These are phyloP conservation scores for Pseudomyrmex gracilis DNA, from an alignment of 1,140 invertebrate species.

Conservation along the genomic window DNA sequence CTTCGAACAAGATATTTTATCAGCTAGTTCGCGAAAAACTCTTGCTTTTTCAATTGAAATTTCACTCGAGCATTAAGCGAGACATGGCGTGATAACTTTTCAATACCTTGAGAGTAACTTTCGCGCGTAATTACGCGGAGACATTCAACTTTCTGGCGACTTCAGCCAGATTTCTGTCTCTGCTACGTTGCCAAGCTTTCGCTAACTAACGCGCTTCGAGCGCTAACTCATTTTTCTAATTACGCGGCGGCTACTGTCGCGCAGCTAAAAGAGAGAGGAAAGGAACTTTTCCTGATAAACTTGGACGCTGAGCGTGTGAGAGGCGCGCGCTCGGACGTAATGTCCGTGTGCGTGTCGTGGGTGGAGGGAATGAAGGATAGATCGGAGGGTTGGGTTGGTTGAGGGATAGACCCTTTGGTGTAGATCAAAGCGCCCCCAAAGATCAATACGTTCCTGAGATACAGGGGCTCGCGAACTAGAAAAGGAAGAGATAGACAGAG, in stretches of 20 bases:
- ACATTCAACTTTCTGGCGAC: slow-evolving; percentile 66
- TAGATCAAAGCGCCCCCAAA: slow-evolving; percentile 83
- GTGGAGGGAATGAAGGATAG: slow-evolving; percentile 53
- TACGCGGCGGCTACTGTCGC: slow-evolving; percentile 78
- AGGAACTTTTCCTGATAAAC: slow-evolving; percentile 78
- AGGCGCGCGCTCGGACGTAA: slow-evolving; percentile 50
- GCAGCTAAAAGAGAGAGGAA: slow-evolving; percentile 51
- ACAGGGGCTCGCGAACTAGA: slow-evolving; percentile 54
- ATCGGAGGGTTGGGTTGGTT: slow-evolving; percentile 50
- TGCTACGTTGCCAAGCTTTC: slow-evolving; percentile 61
- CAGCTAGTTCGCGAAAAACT: background rate
- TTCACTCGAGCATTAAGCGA: slow-evolving; percentile 15
- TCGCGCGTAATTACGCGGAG: slow-evolving; percentile 38
- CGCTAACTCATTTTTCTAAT: slow-evolving; percentile 85
- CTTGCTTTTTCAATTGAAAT: slow-evolving; percentile 3
- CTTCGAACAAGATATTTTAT: no score
- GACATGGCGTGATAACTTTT: background rate
- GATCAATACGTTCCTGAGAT: slow-evolving; percentile 81
- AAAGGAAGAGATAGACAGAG: slow-evolving; percentile 12
- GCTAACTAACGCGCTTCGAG: slow-evolving; percentile 67
- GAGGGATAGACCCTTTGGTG: slow-evolving; percentile 75
- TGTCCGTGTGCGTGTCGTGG: slow-evolving; percentile 61
- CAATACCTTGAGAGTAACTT: slow-evolving; percentile 35
- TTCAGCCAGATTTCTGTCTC: slow-evolving; percentile 63
- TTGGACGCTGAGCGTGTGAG: slow-evolving; percentile 77